Evolutionary conservation across 2,888 invertebrate species (phyloP).

Genomic region (Koerneria pararmatus): DNA sequence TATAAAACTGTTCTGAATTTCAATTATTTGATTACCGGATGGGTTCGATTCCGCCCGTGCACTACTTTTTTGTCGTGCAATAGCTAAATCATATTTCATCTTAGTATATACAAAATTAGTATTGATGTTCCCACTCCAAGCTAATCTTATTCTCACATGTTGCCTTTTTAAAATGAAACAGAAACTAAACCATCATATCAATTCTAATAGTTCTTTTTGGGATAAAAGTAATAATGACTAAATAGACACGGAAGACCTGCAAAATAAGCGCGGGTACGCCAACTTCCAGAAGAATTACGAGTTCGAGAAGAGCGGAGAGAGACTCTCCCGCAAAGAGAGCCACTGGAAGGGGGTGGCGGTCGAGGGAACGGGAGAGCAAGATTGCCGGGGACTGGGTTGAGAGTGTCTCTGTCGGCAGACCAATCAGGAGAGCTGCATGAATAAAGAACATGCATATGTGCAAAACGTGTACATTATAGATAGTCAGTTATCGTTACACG

Average conservation of each 20-base stretch:
- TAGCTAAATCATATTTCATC: too few species aligned
- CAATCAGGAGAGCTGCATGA: constrained; percentile 18
- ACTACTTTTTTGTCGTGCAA: too few species aligned
- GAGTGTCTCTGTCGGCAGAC: constrained; percentile 16
- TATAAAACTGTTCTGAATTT: background rate
- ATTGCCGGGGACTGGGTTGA: constrained; percentile 21
- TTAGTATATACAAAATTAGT: too few species aligned
- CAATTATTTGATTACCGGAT: background rate
- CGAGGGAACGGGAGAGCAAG: constrained; percentile 17
- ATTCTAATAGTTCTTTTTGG: background rate
- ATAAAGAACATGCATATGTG: background rate
- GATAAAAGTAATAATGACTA: background rate
- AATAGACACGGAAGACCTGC: constrained; percentile 30
- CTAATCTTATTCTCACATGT: too few species aligned
- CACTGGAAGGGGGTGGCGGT: background rate
- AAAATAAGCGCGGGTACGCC: constrained; percentile 52
- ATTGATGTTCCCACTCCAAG: too few species aligned
- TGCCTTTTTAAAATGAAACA: too few species aligned
- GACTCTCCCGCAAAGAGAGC: constrained; percentile 44
- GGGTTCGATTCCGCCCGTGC: too few species aligned
- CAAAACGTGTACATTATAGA: too few species aligned
- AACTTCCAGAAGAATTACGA: constrained; percentile 44
- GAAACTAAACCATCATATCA: background rate
- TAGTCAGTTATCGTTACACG: too few species aligned
- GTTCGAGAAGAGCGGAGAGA: constrained; percentile 41